Conservation (phyloP, 2,888 invertebrate genomes). For the Mimachlamys varia region DNA sequence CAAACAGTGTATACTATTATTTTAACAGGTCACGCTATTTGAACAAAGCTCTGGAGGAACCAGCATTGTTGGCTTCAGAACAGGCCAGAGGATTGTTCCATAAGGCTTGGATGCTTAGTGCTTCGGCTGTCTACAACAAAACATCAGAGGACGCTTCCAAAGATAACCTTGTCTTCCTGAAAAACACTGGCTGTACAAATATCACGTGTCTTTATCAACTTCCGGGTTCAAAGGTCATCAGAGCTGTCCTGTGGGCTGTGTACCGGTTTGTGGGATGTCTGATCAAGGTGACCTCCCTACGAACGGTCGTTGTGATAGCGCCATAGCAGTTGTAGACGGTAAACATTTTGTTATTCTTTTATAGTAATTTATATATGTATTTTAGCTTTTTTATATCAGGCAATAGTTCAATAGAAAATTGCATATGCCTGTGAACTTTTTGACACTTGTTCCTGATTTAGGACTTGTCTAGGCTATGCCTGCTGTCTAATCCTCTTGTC, state of each 20-base stretch:
- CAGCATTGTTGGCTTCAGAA: slow-evolving; percentile 87
- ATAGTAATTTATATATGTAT: background rate
- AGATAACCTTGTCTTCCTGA: slow-evolving; percentile 70
- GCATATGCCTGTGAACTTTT: no score
- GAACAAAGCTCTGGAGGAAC: slow-evolving; percentile 94
- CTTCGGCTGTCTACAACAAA: slow-evolving; percentile 71
- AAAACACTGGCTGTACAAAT: slow-evolving; percentile 58
- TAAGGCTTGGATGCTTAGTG: slow-evolving; percentile 82
- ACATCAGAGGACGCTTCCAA: slow-evolving; percentile 64
- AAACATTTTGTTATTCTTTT: slow-evolving; percentile 40
- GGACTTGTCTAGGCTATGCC: no score
- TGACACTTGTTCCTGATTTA: no score
- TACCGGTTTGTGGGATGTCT: slow-evolving; percentile 70
- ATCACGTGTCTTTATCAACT: slow-evolving; percentile 61
- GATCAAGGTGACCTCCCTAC: slow-evolving; percentile 67
- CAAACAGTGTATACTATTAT: background rate
- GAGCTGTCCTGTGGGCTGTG: slow-evolving; percentile 67
- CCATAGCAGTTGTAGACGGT: slow-evolving; percentile 69
- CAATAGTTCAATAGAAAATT: no score
- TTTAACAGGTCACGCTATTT: slow-evolving; percentile 88
- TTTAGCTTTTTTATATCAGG: no score
- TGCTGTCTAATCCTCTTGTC: no score
- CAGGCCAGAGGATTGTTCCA: slow-evolving; percentile 86
- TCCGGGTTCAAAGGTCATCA: slow-evolving; percentile 63
- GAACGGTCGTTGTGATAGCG: slow-evolving; percentile 60